phyloP scores from a whole-genome alignment of 2,888 invertebrate genomes.

The Alitta virens region DNA sequence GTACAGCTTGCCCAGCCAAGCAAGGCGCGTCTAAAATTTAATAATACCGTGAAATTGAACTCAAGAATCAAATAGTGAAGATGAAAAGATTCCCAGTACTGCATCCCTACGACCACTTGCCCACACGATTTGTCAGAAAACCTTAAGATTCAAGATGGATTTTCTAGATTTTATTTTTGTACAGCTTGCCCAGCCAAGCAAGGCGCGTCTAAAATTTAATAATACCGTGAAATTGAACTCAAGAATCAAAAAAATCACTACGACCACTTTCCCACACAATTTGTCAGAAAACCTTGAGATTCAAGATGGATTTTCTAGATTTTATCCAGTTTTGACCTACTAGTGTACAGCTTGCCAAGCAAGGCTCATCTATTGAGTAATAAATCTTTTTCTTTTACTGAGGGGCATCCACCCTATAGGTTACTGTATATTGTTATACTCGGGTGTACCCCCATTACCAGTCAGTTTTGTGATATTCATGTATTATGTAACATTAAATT shows the following conservation, averaged over 20 bases:
- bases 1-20: no score
- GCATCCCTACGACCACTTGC: neutral
- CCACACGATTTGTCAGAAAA: neutral
- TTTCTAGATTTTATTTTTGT: no score
- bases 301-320: no score
- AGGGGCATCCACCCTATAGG: no score
- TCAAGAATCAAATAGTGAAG: neutral
- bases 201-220: no score
- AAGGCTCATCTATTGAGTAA: no score
- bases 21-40: no score
- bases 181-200: no score
- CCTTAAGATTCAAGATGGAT: no score
- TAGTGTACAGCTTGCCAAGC: no score
- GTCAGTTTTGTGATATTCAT: neutral
- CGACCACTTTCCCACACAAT: neutral
- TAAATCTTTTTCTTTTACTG: conserved; percentile 20
- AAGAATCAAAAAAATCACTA: neutral
- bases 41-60: conserved; percentile 23
- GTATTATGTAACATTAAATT: neutral
- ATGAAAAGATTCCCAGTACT: neutral
- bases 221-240: conserved; percentile 21
- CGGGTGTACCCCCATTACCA: neutral
- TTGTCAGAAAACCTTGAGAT: neutral
- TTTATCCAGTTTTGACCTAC: no score
- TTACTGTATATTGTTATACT: neutral